These are phyloP conservation scores for Marronus borbonicus DNA, from an alignment of 2,888 invertebrate species.

Conservation along the genomic window DNA sequence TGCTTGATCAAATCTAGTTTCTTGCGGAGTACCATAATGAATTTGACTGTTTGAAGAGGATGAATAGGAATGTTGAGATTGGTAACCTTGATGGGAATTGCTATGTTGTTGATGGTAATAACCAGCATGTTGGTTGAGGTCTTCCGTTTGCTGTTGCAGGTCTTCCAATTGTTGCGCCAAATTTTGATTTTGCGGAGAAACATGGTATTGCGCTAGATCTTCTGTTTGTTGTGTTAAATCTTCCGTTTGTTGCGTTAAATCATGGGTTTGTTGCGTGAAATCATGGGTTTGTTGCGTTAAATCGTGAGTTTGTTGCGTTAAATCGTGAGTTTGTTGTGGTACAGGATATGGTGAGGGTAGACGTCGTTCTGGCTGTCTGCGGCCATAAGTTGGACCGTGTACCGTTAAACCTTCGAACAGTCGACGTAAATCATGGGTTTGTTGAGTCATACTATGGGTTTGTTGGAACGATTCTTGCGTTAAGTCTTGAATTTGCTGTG, in stretches of 20 bases:
- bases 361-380: too few species aligned
- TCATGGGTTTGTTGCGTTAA: constrained; percentile 55
- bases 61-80: constrained; percentile 2
- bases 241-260: constrained; percentile 59
- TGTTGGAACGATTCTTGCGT: constrained; percentile 62
- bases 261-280: constrained; percentile 57
- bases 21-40: constrained; percentile 1
- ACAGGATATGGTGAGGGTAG: too few species aligned
- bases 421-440: too few species aligned
- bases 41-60: constrained; percentile 12
- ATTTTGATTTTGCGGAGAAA: constrained; percentile 17
- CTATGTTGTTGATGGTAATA: constrained; percentile 53
- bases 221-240: constrained; percentile 52
- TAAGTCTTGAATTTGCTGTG: constrained; percentile 57
- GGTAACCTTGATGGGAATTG: constrained; percentile 24
- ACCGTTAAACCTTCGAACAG: too few species aligned
- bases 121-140: background rate
- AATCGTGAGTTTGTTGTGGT: constrained; percentile 59
- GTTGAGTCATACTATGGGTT: constrained; percentile 38
- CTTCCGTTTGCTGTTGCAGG: constrained; percentile 43
- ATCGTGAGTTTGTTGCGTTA: constrained; percentile 52
- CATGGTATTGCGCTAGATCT: constrained; percentile 53
- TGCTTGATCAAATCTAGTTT: constrained; percentile 43
- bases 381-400: too few species aligned
- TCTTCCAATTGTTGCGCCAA: background rate